phyloP scores from a whole-genome alignment of 2,113 vertebrate genomes.

The Hemiprocne comata region DNA sequence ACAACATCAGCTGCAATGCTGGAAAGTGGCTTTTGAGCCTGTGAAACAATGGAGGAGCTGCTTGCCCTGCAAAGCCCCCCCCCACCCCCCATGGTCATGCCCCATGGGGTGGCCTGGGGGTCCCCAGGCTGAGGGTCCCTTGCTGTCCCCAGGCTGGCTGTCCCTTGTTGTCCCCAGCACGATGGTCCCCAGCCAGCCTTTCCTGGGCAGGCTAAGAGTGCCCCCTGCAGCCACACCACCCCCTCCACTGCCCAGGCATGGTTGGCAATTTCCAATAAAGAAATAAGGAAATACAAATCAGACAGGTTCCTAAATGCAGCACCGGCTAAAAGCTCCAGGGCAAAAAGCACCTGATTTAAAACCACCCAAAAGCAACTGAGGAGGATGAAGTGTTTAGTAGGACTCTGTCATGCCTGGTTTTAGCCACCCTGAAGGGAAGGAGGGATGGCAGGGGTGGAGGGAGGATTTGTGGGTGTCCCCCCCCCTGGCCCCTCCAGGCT shows the following conservation, averaged over 20 bases:
- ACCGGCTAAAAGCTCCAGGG: not conserved
- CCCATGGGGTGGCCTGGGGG: not conserved
- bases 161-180: not conserved
- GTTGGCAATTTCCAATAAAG: not conserved
- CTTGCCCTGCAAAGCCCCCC: not conserved
- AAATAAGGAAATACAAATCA: not conserved
- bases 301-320: not conserved
- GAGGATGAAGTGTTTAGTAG: not conserved
- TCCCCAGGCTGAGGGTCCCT: not conserved
- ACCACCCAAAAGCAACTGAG: not conserved
- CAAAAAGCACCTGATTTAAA: not conserved
- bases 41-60: not conserved
- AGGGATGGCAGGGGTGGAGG: not conserved
- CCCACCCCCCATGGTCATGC: not conserved
- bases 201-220: conserved; percentile 68
- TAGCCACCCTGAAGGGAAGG: not conserved
- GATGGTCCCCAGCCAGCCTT: not conserved
- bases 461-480: not conserved
- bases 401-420: not conserved
- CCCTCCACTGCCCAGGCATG: not conserved
- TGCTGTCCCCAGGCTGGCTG: not conserved
- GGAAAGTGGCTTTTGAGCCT: not conserved
- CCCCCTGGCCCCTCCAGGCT: not conserved
- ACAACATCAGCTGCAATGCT: not conserved
- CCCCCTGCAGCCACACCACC: conserved; percentile 68